Evolutionary conservation across 2,888 invertebrate genomes (phyloP).

Genomic region (Oeneis ivallda): DNA sequence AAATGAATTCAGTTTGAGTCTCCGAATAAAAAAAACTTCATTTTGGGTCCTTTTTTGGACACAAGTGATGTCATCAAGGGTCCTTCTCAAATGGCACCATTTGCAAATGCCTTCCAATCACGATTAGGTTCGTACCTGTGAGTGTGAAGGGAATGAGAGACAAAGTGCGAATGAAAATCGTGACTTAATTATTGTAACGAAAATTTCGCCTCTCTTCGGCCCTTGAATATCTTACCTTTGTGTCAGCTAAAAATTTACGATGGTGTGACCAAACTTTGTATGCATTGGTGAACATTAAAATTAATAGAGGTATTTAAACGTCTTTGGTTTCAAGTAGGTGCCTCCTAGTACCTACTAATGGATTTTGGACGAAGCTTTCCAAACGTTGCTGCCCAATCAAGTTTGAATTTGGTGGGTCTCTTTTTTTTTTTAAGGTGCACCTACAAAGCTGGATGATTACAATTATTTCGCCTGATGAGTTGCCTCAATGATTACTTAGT

Average conservation of each 20-base stretch:
- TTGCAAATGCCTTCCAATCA: conserved; percentile 23
- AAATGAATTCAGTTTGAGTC: background rate
- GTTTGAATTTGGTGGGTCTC: no score
- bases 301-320: background rate
- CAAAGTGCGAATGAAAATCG: conserved; percentile 21
- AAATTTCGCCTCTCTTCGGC: conserved; percentile 10
- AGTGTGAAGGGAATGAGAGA: conserved; percentile 13
- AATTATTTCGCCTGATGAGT: no score
- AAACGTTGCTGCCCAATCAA: no score
- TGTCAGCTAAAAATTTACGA: conserved; percentile 22
- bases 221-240: conserved; percentile 18
- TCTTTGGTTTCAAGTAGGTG: no score
- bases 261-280: background rate
- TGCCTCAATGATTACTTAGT: no score
- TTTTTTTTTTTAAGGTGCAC: no score
- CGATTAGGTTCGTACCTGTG: conserved; percentile 5
- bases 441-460: no score
- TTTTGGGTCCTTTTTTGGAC: background rate
- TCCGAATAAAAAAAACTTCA: background rate
- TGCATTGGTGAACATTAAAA: background rate
- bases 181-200: conserved; percentile 24
- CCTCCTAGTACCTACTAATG: no score
- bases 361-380: no score
- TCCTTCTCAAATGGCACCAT: conserved; percentile 5
- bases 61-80: conserved; percentile 15